Evolutionary conservation across 2,888 invertebrate genomes (phyloP).

Genomic region (Orthosia gothica): DNA sequence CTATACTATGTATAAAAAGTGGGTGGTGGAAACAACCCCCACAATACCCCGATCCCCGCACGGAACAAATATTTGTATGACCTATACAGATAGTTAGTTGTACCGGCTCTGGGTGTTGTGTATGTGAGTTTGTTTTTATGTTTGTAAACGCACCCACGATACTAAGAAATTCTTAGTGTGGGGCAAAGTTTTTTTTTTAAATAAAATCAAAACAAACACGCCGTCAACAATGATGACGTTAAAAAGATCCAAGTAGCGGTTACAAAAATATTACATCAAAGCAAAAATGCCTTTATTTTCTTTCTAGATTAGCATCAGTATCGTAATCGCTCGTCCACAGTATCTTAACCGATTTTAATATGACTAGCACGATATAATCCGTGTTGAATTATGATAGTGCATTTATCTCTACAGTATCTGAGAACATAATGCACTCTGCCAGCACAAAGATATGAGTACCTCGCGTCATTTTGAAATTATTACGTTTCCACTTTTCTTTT

Average conservation of each 20-base stretch:
- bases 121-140: too few species aligned
- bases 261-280: neutral
- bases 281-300: neutral
- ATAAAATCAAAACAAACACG: too few species aligned
- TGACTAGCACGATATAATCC: constrained; percentile 10
- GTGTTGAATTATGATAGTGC: constrained; percentile 41
- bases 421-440: constrained; percentile 46
- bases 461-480: constrained; percentile 46
- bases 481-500: constrained; percentile 45
- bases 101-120: too few species aligned
- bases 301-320: neutral
- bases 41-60: too few species aligned
- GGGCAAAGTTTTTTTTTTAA: too few species aligned
- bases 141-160: too few species aligned
- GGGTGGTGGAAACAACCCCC: too few species aligned
- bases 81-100: too few species aligned
- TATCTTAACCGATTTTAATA: constrained; percentile 34
- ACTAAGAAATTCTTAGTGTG: too few species aligned
- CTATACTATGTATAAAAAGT: neutral
- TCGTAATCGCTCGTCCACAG: constrained; percentile 7
- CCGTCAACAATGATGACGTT: neutral
- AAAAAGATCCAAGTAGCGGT: neutral
- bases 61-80: too few species aligned
- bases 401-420: constrained; percentile 44
- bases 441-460: constrained; percentile 53